These are phyloP conservation scores for Dendrolimus pini DNA, from an alignment of 2,888 invertebrate species.

Conservation along the genomic window DNA sequence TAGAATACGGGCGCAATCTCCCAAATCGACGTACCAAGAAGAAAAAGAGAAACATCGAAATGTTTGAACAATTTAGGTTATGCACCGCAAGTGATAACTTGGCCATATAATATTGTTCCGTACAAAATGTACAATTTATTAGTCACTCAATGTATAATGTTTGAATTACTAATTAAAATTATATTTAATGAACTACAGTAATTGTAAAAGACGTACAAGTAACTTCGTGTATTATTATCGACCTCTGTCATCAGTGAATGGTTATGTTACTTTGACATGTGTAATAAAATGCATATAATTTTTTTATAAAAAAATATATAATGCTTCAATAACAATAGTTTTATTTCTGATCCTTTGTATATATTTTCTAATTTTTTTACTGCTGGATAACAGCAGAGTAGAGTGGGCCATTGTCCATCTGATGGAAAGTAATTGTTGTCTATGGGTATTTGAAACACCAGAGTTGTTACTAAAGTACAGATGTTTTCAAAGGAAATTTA, in stretches of 20 bases:
- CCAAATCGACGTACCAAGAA: too few relatives aligned
- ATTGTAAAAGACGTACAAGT: conserved; percentile 32
- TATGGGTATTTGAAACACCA: too few relatives aligned
- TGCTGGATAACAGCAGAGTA: too few relatives aligned
- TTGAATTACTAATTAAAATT: neutral
- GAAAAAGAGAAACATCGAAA: neutral
- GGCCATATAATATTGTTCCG: conserved; percentile 63
- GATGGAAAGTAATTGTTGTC: too few relatives aligned
- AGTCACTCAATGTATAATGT: conserved; percentile 11
- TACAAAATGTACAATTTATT: conserved; percentile 48
- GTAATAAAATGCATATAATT: conserved; percentile 67
- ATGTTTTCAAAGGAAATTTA: too few relatives aligned
- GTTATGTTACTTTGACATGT: conserved; percentile 56
- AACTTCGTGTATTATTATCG: conserved; percentile 11
- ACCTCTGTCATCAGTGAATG: conserved; percentile 22
- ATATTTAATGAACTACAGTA: conserved; percentile 13
- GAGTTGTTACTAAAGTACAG: too few relatives aligned
- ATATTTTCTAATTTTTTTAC: too few relatives aligned
- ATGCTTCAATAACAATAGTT: conserved; percentile 50
- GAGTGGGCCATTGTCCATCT: too few relatives aligned
- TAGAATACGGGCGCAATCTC: too few relatives aligned
- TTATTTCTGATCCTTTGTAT: conserved; percentile 30
- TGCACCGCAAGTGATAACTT: conserved; percentile 40
- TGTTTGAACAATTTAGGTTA: conserved; percentile 15
- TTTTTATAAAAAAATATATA: conserved; percentile 64